A percentile compares a stretch with the other conserved stretches of the same genome.
These are phyloP conservation scores for Octodonta nipae DNA, from an alignment of 2,888 invertebrate genomes.

Conservation along the genomic window DNA sequence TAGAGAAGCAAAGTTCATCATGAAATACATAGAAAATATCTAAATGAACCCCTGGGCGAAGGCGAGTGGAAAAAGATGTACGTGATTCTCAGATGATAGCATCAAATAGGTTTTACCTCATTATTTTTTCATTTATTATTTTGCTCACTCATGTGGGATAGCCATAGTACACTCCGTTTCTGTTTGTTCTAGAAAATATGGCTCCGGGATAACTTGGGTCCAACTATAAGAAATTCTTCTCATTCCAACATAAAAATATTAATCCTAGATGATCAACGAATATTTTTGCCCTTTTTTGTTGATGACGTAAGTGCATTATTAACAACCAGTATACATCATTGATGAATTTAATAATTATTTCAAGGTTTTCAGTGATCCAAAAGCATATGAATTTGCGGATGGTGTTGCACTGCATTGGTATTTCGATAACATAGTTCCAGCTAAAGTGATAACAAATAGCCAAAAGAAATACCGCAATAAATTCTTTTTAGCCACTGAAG, in stretches of 20 bases:
- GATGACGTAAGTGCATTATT: slow-evolving; percentile 11
- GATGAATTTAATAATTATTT: slow-evolving; percentile 9
- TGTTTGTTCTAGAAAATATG: slow-evolving; percentile 47
- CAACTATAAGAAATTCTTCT: slow-evolving; percentile 45
- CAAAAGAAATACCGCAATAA: slow-evolving; percentile 24
- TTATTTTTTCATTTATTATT: too few species aligned
- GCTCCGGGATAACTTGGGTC: slow-evolving; percentile 60
- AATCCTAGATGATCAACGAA: slow-evolving; percentile 51
- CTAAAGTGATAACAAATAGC: slow-evolving; percentile 43
- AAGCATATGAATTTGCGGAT: slow-evolving; percentile 48
- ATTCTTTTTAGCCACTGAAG: slow-evolving; percentile 51
- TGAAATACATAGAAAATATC: too few species aligned
- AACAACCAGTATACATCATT: too few species aligned
- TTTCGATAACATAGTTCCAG: slow-evolving; percentile 46
- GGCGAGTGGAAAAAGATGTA: too few species aligned
- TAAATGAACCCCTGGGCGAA: too few species aligned
- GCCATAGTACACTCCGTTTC: too few species aligned
- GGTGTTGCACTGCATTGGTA: slow-evolving; percentile 82
- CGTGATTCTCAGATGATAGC: too few species aligned
- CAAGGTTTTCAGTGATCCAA: slow-evolving; percentile 27
- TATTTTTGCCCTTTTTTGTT: slow-evolving; percentile 13
- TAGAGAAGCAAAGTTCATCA: too few species aligned
- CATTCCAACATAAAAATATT: slow-evolving; percentile 53
- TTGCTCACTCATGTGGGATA: too few species aligned
- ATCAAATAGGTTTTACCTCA: too few species aligned